Evolutionary conservation across 2,888 invertebrate genomes (phyloP), one percentile per base, ranked within the genome.

Genomic region (Drosophila acutilabella): DNA sequence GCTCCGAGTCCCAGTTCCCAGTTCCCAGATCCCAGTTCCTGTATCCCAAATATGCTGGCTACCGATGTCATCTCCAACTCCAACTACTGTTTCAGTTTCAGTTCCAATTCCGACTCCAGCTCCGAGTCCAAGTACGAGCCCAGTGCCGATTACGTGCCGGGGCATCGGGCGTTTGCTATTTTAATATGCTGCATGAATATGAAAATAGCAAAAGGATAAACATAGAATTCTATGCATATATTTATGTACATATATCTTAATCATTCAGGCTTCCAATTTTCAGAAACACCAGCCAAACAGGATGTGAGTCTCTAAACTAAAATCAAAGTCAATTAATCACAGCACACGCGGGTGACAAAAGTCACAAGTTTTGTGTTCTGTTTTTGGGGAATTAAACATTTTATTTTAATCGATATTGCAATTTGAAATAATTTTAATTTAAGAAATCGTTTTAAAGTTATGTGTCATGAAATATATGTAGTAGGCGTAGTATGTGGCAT

Each of bases 161-260:
- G 54, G 52, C 79, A 76, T 42, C 64, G 42, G 58, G 42, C 40
- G 52, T 71, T 80, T 64, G 73, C 62, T 74, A 76, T 81, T 87
- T 84, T 73, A 78, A 78, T 76, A 81, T 73, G 71, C 71, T 45
- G 41, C 67, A 71, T 85, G 80, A 81, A 83, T 84, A 74, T 71
- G 51, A 68, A 53, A 66, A 48, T 41, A 62, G 62, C 50, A 18
- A 33, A 30, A 40, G 56, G 30, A 51, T 71, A 53, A 61, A 38
- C 42, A 36, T 30, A 42, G 11, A 26, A 30, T 2, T 30, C 30
- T 30, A 30, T 30, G 30, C 8, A 8, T 36, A 36, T 5, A 36
- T 36, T 4, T 36, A 36, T 11, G 0, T 1, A 26, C 6, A 51
- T 48, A 11, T 50, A 51, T 41, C 50, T 33, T 23, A 42, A 71